Percentiles rank a stretch among this genome's conserved stretches.
These are phyloP conservation scores for Myotis lucifugus DNA, from an alignment of 2,113 vertebrate genomes.

Conservation along the genomic window DNA sequence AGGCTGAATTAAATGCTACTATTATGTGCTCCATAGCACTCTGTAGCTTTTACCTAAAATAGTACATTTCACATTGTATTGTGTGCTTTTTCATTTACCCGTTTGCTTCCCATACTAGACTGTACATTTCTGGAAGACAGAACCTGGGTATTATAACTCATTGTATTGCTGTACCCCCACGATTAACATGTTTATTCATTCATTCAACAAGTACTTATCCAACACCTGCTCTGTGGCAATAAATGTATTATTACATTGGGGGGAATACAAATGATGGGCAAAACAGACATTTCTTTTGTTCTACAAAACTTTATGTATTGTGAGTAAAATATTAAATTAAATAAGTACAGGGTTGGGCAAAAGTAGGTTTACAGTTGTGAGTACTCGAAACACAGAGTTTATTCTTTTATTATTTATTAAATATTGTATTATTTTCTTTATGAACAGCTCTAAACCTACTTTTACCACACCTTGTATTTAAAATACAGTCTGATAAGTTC, in stretches of 20 bases:
- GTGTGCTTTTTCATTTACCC: not conserved
- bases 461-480: not conserved
- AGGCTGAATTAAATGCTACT: not conserved
- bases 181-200: not conserved
- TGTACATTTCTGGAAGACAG: not conserved
- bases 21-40: not conserved
- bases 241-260: not conserved
- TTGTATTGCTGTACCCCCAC: not conserved
- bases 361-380: not conserved
- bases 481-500: not conserved
- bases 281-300: not conserved
- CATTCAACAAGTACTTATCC: not conserved
- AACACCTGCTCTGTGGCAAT: not conserved
- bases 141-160: not conserved
- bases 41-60: not conserved
- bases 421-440: not conserved
- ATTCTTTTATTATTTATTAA: not conserved
- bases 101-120: not conserved
- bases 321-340: constrained; percentile 15
- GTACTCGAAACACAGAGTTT: not conserved
- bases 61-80: not conserved
- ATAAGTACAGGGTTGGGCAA: not conserved
- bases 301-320: not conserved
- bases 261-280: not conserved
- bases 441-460: not conserved